A percentile compares a stretch with the other conserved stretches of the same genome.
phyloP scores from a whole-genome alignment of 2,113 vertebrate genomes.

The Paracanthobrama guichenoti region DNA sequence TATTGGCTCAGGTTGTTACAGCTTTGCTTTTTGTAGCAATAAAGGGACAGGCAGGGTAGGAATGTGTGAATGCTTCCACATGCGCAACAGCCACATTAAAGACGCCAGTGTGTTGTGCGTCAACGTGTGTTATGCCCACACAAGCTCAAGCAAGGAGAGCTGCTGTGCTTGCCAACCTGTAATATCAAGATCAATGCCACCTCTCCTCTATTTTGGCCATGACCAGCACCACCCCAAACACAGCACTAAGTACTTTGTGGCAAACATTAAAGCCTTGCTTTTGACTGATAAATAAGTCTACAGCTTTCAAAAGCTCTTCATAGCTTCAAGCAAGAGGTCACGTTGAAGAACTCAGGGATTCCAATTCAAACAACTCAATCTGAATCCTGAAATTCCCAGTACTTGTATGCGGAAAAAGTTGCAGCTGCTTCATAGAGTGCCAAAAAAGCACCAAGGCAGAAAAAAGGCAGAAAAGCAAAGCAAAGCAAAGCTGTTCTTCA shows the following conservation, averaged over 20 bases:
- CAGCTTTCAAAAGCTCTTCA: constrained; percentile 43
- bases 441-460: constrained; percentile 26
- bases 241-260: constrained; percentile 63
- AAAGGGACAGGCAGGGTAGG: constrained; percentile 59
- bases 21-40: constrained; percentile 25
- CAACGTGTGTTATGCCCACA: constrained; percentile 70
- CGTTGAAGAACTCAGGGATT: not conserved
- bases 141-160: constrained; percentile 65
- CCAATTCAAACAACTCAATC: constrained; percentile 54
- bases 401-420: constrained; percentile 2
- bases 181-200: constrained; percentile 67
- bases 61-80: constrained; percentile 74
- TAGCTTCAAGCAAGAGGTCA: constrained; percentile 62
- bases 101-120: constrained; percentile 59
- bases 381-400: constrained; percentile 6
- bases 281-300: constrained; percentile 65
- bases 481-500: not conserved
- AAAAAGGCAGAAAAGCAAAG: constrained; percentile 24
- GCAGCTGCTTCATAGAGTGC: not conserved
- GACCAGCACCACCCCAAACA: constrained; percentile 59
- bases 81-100: constrained; percentile 73
- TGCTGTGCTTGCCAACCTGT: constrained; percentile 65
- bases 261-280: constrained; percentile 57
- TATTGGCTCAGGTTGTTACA: not conserved
- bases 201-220: constrained; percentile 35